A percentile compares a stretch with the other conserved stretches of the same genome.
Evolutionary conservation across 1,140 invertebrate genomes (phyloP).

Genomic region (Sesamia nonagrioides): DNA sequence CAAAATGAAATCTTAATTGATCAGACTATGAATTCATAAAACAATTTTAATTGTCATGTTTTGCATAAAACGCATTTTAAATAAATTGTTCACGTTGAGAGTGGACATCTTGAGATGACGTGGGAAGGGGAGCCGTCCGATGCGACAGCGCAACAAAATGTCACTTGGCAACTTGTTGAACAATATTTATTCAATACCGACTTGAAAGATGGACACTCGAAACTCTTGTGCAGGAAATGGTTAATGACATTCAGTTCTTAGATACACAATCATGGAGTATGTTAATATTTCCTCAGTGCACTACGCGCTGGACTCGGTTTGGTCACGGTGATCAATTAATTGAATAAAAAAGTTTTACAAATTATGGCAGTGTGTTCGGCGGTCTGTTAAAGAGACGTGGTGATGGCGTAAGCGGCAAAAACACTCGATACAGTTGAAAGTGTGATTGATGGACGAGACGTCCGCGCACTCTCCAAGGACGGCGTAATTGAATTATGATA

Average conservation of each 20-base stretch:
- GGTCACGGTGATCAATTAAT: constrained; percentile 74
- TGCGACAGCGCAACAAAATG: constrained; percentile 74
- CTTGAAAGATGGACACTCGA: constrained; percentile 79
- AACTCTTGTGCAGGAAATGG: constrained; percentile 77
- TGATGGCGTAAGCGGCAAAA: constrained; percentile 71
- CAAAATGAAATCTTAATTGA: constrained; percentile 81
- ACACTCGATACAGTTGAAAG: constrained; percentile 84
- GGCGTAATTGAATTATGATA: constrained; percentile 82
- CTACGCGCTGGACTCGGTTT: constrained; percentile 53
- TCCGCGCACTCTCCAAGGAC: constrained; percentile 66
- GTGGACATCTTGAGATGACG: constrained; percentile 64
- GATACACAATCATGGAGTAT: constrained; percentile 69
- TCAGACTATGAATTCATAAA: constrained; percentile 74
- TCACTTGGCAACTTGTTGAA: constrained; percentile 83
- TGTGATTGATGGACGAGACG: constrained; percentile 79
- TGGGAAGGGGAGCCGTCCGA: constrained; percentile 63
- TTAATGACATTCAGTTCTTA: constrained; percentile 83
- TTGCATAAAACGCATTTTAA: constrained; percentile 76
- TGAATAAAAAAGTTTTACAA: constrained; percentile 80
- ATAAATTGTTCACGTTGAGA: constrained; percentile 73
- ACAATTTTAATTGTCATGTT: constrained; percentile 79
- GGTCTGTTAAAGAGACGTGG: constrained; percentile 72
- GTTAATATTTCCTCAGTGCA: constrained; percentile 70
- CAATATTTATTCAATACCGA: constrained; percentile 84
- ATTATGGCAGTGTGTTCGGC: constrained; percentile 71